phyloP scores from a whole-genome alignment of 2,888 invertebrate genomes.

The Molanna angustata region DNA sequence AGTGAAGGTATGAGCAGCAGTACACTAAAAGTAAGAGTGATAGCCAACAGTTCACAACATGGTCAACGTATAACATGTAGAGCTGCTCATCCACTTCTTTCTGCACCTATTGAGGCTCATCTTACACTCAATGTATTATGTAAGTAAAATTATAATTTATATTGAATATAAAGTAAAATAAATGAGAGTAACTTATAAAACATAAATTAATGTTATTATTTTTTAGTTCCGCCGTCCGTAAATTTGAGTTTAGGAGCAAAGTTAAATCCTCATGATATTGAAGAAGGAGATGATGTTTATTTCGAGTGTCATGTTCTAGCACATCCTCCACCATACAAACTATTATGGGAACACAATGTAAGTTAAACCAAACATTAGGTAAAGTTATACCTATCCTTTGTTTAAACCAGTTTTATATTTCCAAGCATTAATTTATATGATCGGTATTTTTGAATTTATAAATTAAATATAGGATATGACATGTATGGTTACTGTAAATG shows the following conservation, averaged over 20 bases:
- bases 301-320: conserved; percentile 52
- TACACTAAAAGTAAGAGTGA: conserved; percentile 28
- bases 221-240: conserved; percentile 41
- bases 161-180: too few species aligned
- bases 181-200: too few species aligned
- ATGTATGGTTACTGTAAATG: too few species aligned
- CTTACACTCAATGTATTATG: conserved; percentile 68
- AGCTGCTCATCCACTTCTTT: conserved; percentile 67
- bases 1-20: conserved; percentile 27
- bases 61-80: conserved; percentile 57
- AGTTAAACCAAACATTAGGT: too few species aligned
- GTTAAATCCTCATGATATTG: conserved; percentile 54
- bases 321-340: conserved; percentile 54
- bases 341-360: conserved; percentile 55
- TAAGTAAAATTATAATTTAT: conserved; percentile 42
- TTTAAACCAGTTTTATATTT: too few species aligned
- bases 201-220: too few species aligned
- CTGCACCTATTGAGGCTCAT: conserved; percentile 62
- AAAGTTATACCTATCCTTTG: too few species aligned
- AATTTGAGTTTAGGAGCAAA: conserved; percentile 48
- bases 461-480: too few species aligned
- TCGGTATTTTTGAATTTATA: too few species aligned
- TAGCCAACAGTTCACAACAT: conserved; percentile 36
- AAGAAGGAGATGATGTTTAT: conserved; percentile 54
- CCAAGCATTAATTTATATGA: too few species aligned